Evolutionary conservation across 2,113 vertebrate genomes (phyloP), one percentile per base, ranked within the genome.

Genomic region (Xenotilapia flavipinnis): DNA sequence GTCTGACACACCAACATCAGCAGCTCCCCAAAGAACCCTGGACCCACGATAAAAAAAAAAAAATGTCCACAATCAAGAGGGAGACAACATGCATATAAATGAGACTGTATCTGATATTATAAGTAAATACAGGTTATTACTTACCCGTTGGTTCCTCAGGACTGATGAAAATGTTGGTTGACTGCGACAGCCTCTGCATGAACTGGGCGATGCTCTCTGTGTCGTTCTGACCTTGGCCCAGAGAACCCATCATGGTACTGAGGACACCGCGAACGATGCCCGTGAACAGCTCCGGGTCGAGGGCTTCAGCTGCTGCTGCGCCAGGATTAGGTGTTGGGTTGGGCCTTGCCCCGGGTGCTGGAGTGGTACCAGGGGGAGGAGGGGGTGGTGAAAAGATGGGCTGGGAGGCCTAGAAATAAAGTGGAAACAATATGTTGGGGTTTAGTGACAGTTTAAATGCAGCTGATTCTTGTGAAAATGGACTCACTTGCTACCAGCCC

Each of bases 121-220:
- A 21, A 40, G 19, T 21, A 68, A 38, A 13, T 21, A 36, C 11
- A 13, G 1, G 21, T 70, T 9, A 26, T 73, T 17, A 73, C 23
- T 5, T 4, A 96, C 96, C 98, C 0, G 97, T 96, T 4, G 97
- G 97, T 7, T 97, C 97, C 89, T 92, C 98, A 68, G 36, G 97
- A 93, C 88, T 93, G 86, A 97, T 97, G 88, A 98, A 98, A 85
- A 98, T 97, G 95, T 98, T 98, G 94, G 95, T 97, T 36, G 97
- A 96, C 68, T 98, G 97, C 2, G 97, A 98, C 54, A 98, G 97
- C 79, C 98, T 96, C 58, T 98, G 97, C 94, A 98, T 98, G 90
- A 98, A 98, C 86, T 97, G 97, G 4, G 98, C 97, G 1, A 98
- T 98, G 90, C 98, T 98, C 87, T 98, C 98, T 0, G 97, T 97